Base-by-base conservation (phyloP, 1,140 invertebrate genomes). In the Drosophila orena region DNA sequence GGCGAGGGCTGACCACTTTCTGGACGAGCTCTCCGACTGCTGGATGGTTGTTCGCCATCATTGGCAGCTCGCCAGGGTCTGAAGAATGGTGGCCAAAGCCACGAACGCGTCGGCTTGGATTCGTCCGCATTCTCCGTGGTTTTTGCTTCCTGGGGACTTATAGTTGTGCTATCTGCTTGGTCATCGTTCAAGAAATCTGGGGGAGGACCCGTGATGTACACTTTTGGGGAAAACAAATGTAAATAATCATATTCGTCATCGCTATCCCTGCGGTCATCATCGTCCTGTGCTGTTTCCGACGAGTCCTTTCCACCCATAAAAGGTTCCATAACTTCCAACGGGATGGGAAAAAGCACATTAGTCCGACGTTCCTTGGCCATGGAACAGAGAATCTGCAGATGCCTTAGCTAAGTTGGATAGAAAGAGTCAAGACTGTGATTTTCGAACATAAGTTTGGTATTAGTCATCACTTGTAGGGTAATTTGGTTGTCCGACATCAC, bases 291-390 rank as follows among this genome's bases (percentile, higher is more conserved):
- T 3, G 12, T 0, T 2, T 20, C 10, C 11, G 20, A 11, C 12
- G 37, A 15, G 1, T 55, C 40, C 4, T 50, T 42, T 12, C 40
- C 12, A 20, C 37, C 14, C 8, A 2, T 8, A 55, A 75, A 81
- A 0, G 62, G 35, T 27, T 44, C 47, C 75, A 91, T 60, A 10
- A 93, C 52, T 43, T 98, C 97, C 86, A 99, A 96, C 12, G 98
- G 98, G 70, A 99, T 94, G 5, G 98, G 98, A 93, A 99, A 99
- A 57, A 99, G 96, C 72, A 99, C 98, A 14, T 98, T 99, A 0
- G 98, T 98, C 92, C 98, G 98, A 92, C 98, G 98, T 93, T 99
- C 98, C 0, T 97, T 96, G 17, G 97, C 97, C 89, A 99, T 98
- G 0, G 97, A 96, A 90, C 96, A 98, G 47, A 99, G 93, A 1